These are phyloP conservation scores for Melitaea athalia DNA, from an alignment of 2,888 invertebrate species.

Conservation along the genomic window DNA sequence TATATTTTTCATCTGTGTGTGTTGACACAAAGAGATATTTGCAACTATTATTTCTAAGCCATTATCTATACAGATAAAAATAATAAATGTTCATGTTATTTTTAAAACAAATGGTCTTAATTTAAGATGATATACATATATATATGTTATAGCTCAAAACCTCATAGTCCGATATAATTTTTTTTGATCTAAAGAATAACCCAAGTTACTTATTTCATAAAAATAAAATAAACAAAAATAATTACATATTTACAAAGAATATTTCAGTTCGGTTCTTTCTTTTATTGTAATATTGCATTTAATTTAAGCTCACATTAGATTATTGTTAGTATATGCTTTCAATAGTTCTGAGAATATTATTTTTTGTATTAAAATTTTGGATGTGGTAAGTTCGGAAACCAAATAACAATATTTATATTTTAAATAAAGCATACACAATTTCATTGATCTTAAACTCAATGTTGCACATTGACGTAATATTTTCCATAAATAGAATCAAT, in stretches of 20 bases:
- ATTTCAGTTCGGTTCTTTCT: background rate
- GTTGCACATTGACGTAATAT: conserved; percentile 2
- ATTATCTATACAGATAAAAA: too few relatives aligned
- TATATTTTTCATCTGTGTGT: background rate
- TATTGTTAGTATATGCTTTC: background rate
- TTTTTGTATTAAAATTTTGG: background rate
- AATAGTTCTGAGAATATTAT: background rate
- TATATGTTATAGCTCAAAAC: too few relatives aligned
- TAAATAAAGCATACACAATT: too few relatives aligned
- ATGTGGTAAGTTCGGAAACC: background rate
- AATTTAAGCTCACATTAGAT: background rate
- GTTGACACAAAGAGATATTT: too few relatives aligned
- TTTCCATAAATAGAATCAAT: conserved; percentile 8
- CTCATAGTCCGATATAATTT: too few relatives aligned
- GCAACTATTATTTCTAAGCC: too few relatives aligned
- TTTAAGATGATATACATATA: too few relatives aligned
- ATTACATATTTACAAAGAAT: background rate
- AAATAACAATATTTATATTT: background rate
- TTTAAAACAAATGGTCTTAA: too few relatives aligned
- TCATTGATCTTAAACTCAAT: background rate
- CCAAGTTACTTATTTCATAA: too few relatives aligned
- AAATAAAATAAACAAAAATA: background rate
- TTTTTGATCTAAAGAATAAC: too few relatives aligned
- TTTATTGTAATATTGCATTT: background rate
- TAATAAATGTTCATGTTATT: too few relatives aligned